Conservation (phyloP, 2,113 vertebrate species). For the Aspiorhynchus laticeps region DNA sequence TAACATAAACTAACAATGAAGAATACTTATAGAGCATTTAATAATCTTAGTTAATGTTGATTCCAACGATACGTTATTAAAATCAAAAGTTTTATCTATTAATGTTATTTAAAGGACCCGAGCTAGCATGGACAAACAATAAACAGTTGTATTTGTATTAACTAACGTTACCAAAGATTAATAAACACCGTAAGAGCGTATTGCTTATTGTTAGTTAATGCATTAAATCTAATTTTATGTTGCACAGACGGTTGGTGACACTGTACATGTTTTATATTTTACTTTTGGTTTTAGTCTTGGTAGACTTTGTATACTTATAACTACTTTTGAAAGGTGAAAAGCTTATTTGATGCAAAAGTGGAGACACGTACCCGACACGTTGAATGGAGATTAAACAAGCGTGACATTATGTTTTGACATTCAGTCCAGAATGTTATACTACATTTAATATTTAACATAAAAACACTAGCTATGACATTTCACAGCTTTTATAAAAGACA, state of each 20-base stretch:
- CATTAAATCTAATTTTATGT: neutral
- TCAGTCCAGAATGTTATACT: neutral
- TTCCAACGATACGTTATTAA: no score
- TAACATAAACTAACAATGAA: no score
- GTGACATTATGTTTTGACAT: neutral
- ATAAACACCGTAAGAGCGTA: no score
- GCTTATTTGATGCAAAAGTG: neutral
- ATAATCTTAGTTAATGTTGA: no score
- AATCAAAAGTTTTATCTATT: no score
- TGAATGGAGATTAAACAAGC: neutral
- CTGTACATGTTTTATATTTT: neutral
- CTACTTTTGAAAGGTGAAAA: neutral
- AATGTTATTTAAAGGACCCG: no score
- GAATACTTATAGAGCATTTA: no score
- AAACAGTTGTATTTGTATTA: no score
- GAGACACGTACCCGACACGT: neutral
- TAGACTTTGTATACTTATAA: neutral
- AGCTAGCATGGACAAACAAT: no score
- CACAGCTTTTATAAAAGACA: neutral
- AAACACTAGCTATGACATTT: neutral
- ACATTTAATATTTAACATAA: neutral
- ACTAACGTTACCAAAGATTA: no score
- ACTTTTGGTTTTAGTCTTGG: neutral
- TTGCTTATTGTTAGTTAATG: neutral
- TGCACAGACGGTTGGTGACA: neutral